Conservation (phyloP, 92 coral and sea anemone genomes). For the Plumapathes pennacea region DNA sequence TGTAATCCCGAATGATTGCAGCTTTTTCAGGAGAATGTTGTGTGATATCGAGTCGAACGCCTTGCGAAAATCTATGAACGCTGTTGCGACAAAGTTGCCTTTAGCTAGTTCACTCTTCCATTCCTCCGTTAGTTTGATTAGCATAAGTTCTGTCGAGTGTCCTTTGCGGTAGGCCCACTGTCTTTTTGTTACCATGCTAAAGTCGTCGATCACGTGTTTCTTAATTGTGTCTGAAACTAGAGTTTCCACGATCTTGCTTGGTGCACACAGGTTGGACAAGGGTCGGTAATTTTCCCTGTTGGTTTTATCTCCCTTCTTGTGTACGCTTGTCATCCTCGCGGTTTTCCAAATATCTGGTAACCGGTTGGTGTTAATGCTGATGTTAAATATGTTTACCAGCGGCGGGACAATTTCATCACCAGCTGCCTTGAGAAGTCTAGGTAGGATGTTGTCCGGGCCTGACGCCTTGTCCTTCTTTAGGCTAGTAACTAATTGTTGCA, state of each 20-base stretch:
- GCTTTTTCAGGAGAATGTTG: slow-evolving; percentile 13
- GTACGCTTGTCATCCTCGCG: slow-evolving; percentile 19
- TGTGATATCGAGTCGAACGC: slow-evolving; percentile 38
- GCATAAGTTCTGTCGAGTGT: slow-evolving; percentile 17
- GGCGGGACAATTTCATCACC: slow-evolving; percentile 31
- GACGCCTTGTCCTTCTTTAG: slow-evolving; percentile 27
- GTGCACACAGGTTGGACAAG: slow-evolving; percentile 16
- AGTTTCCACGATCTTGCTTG: slow-evolving; percentile 24
- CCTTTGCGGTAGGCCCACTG: slow-evolving; percentile 35
- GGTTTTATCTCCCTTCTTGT: slow-evolving; percentile 38
- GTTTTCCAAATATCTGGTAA: slow-evolving; percentile 37
- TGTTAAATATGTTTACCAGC: slow-evolving; percentile 1
- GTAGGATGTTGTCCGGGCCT: slow-evolving; percentile 17
- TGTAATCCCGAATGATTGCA: slow-evolving; percentile 43
- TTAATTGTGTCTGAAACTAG: slow-evolving; percentile 19
- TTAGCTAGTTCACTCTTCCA: slow-evolving; percentile 37
- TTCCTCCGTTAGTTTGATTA: slow-evolving; percentile 35
- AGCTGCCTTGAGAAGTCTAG: slow-evolving; percentile 24
- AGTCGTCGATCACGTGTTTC: too few species aligned
- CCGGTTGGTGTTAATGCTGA: slow-evolving; percentile 1
- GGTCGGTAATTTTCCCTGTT: slow-evolving; percentile 43
- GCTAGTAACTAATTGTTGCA: too few species aligned
- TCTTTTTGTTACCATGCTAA: too few species aligned
- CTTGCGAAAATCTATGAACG: slow-evolving; percentile 25
- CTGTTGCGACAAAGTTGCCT: slow-evolving; percentile 16